Conservation (phyloP, 2,797 vertebrate species). For the Gymnoscopelus microlampas region DNA sequence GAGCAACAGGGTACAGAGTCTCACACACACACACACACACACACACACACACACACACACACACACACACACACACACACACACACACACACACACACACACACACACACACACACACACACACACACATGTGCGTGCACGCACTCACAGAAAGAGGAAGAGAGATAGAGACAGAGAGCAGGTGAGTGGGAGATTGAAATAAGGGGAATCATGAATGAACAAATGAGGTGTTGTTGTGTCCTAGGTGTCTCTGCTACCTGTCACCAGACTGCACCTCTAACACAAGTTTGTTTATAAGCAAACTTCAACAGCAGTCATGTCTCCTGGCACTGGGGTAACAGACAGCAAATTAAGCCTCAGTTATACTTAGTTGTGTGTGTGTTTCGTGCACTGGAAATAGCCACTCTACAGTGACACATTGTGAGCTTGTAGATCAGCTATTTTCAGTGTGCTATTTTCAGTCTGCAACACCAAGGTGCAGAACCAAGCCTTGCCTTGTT, state of each 20-base stretch:
- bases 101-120: constrained; percentile 14
- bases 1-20: too few relatives aligned
- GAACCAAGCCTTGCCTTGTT: too few relatives aligned
- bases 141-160: constrained; percentile 1
- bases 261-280: constrained; percentile 18
- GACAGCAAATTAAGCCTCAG: constrained; percentile 6
- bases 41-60: background rate
- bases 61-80: background rate
- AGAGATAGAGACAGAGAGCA: background rate
- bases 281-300: constrained; percentile 7
- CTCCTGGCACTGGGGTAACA: background rate
- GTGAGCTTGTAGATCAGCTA: too few relatives aligned
- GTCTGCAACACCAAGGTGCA: too few relatives aligned
- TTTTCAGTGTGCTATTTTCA: too few relatives aligned
- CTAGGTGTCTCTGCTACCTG: background rate
- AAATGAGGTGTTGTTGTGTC: constrained; percentile 9
- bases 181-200: background rate
- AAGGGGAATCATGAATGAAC: constrained; percentile 7
- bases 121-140: constrained; percentile 8
- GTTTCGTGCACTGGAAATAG: too few relatives aligned
- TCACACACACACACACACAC: too few relatives aligned
- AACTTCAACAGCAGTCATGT: constrained; percentile 10
- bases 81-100: constrained; percentile 1
- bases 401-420: too few relatives aligned
- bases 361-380: background rate